These are phyloP conservation scores for Eumaeus atala DNA, from an alignment of 1,140 invertebrate species.

Conservation along the genomic window DNA sequence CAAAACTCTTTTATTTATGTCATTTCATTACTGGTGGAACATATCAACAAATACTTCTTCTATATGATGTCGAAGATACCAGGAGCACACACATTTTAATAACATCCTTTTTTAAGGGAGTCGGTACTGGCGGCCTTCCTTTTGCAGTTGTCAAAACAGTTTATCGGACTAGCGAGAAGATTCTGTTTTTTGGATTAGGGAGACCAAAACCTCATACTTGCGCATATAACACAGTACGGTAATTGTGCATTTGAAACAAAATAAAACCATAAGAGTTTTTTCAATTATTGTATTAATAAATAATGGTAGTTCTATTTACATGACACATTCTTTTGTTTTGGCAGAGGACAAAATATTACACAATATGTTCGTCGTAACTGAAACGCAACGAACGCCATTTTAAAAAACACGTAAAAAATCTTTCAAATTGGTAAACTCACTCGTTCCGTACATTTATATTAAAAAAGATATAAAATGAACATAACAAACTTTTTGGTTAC, in stretches of 20 bases:
- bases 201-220: too few species aligned
- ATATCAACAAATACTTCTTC: too few species aligned
- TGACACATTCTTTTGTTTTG: conserved; percentile 73
- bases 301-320: conserved; percentile 75
- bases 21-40: too few species aligned
- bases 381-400: conserved; percentile 37
- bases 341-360: conserved; percentile 72
- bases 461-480: conserved; percentile 9
- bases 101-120: too few species aligned
- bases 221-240: too few species aligned
- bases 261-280: conserved; percentile 59
- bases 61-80: too few species aligned
- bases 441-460: conserved; percentile 1
- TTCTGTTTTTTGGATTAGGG: too few species aligned
- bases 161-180: too few species aligned
- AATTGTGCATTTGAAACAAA: conserved; percentile 25
- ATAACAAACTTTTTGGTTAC: conserved; percentile 54
- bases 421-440: conserved; percentile 43
- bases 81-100: too few species aligned
- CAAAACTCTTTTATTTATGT: too few species aligned
- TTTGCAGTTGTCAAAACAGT: too few species aligned
- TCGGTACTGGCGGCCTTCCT: too few species aligned
- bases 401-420: conserved; percentile 32
- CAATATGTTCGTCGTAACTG: conserved; percentile 53
- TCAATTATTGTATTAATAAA: conserved; percentile 75